Evolutionary conservation across 1,140 invertebrate genomes (phyloP), one percentile per base, ranked within the genome.

Genomic region (Polypedilum vanderplanki): DNA sequence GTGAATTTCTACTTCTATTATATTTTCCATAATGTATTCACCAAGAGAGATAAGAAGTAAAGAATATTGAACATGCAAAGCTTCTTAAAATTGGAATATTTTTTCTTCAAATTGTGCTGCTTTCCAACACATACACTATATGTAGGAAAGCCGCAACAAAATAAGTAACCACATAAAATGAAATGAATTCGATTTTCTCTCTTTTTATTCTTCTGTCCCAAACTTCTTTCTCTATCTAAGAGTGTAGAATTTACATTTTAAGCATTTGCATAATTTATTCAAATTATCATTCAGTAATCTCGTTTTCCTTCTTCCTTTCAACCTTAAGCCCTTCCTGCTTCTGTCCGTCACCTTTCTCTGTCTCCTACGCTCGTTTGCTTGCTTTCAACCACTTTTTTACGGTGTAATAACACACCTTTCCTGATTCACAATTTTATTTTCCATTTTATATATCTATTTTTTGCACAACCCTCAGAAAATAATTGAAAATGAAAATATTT

Each of bases 281-380:
- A 57, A 57, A 57, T 57, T 57, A 57, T 57, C 46, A 57, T 57
- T 57, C 46, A 57, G 46, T 57, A 57, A 57, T 57, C 46, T 57
- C 46, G n/a, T 57, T 57, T 57, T 15, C 12, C 46, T 4, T 15
- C 46, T 57, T 57, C 46, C n/a, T 57, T 12, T 33, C 24, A 33
- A 33, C 24, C 24, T n/a, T 57, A 15, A 57, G 12, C 10, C 46
- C 46, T 57, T 15, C 10, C 46, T 15, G n/a, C 46, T 57, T 57
- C 46, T 12, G 46, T 57, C 46, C 46, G 46, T 57, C 46, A 57
- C 46, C 12, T 33, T 33, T 33, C 24, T 33, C 24, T 33, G 24
- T 57, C 46, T n/a, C 12, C 15, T 46, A 46, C 9, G 41, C 41
- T 10, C 41, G 15, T 46, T 46, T 46, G 12, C 12, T 57, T n/a